Conservation (phyloP, 2,113 vertebrate genomes). For the Gracilinanus agilis region DNA sequence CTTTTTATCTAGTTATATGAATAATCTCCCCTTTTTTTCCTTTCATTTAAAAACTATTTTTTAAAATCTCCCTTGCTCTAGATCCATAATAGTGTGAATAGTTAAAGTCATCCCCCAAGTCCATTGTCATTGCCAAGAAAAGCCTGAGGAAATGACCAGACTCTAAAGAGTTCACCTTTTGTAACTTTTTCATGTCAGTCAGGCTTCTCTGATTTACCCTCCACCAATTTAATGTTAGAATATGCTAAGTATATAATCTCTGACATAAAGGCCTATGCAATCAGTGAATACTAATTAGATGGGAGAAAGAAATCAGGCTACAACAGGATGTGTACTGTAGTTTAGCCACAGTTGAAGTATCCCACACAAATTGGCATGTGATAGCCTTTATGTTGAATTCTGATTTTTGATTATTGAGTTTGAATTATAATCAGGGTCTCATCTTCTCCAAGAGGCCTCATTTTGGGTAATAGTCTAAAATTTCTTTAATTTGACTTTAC, state of each 20-base stretch:
- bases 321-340: neutral
- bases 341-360: neutral
- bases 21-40: neutral
- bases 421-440: neutral
- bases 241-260: neutral
- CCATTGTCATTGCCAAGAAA: neutral
- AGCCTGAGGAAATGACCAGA: neutral
- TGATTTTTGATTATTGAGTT: neutral
- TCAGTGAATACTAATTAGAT: neutral
- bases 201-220: neutral
- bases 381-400: neutral
- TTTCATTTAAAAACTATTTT: neutral
- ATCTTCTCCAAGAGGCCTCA: neutral
- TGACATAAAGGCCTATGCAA: neutral
- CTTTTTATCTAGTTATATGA: neutral
- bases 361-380: neutral
- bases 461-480: neutral
- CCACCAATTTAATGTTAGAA: neutral
- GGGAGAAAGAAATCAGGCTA: neutral
- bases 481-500: conserved; percentile 46
- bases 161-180: neutral
- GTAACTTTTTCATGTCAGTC: neutral
- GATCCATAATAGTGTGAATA: neutral
- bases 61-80: neutral
- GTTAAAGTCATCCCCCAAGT: neutral